Conservation (phyloP, 2,113 vertebrate genomes). For the Phalacrocorax carbo region DNA sequence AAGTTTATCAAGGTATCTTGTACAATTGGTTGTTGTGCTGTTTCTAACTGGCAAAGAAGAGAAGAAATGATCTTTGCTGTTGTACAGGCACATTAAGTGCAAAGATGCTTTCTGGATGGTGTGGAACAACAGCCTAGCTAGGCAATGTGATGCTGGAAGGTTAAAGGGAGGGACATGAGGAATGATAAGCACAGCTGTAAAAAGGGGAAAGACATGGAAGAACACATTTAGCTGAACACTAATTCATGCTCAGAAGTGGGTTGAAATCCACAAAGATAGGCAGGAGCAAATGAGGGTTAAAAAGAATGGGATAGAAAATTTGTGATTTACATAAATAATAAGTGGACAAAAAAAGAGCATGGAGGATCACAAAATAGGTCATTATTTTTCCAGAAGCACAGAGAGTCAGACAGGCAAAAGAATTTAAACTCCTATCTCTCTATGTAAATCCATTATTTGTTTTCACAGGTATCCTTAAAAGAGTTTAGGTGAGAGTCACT, state of each 20-base stretch:
- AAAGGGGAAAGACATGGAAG: background rate
- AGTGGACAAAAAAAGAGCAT: background rate
- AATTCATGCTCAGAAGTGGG: background rate
- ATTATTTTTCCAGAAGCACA: background rate
- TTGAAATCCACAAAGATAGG: background rate
- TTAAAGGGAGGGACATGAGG: background rate
- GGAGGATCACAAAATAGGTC: background rate
- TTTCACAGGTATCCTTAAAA: background rate
- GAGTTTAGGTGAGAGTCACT: background rate
- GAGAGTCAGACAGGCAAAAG: background rate
- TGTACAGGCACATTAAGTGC: background rate
- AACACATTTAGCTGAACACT: background rate
- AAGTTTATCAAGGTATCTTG: background rate
- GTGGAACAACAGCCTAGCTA: background rate
- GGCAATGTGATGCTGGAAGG: background rate
- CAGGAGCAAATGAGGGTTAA: background rate
- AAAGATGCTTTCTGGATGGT: background rate
- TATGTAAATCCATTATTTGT: background rate
- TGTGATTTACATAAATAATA: background rate
- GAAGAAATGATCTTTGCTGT: background rate
- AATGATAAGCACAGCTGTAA: background rate
- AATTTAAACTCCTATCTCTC: background rate
- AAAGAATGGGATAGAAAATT: background rate
- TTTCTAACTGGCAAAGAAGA: background rate
- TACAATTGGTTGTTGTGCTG: background rate